phyloP scores from a whole-genome alignment of 2,888 invertebrate species.

The Doris montereyensis region DNA sequence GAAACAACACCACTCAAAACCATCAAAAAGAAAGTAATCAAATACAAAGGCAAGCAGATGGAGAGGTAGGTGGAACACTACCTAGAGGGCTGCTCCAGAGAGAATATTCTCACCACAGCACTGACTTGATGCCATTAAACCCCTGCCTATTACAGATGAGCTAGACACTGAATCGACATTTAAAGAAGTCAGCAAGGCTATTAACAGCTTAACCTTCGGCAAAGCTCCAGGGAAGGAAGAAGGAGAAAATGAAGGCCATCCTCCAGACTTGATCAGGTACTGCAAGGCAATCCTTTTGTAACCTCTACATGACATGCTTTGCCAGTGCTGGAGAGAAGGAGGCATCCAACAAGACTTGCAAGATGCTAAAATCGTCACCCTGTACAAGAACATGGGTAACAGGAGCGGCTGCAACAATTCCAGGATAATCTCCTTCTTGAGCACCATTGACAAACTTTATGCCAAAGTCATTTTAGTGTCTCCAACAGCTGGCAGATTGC shows the following conservation, averaged over 20 bases:
- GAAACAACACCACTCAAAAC: too few species aligned
- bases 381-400: constrained; percentile 49
- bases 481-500: constrained; percentile 36
- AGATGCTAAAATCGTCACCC: too few species aligned
- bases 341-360: neutral
- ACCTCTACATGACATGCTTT: neutral
- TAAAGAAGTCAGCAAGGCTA: neutral
- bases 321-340: neutral
- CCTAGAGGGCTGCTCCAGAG: too few species aligned
- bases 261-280: neutral
- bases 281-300: too few species aligned
- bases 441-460: constrained; percentile 29
- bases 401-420: constrained; percentile 45
- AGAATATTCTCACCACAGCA: too few species aligned
- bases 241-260: neutral
- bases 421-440: constrained; percentile 46
- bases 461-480: neutral
- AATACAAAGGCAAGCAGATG: too few species aligned
- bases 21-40: too few species aligned
- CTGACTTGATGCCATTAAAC: too few species aligned
- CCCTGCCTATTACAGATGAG: too few species aligned
- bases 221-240: too few species aligned
- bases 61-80: too few species aligned
- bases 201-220: neutral
- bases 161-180: neutral